A percentile compares a stretch with the other conserved stretches of the same genome.
phyloP scores from a whole-genome alignment of 2,797 vertebrate genomes.

The Rallus crepitans region DNA sequence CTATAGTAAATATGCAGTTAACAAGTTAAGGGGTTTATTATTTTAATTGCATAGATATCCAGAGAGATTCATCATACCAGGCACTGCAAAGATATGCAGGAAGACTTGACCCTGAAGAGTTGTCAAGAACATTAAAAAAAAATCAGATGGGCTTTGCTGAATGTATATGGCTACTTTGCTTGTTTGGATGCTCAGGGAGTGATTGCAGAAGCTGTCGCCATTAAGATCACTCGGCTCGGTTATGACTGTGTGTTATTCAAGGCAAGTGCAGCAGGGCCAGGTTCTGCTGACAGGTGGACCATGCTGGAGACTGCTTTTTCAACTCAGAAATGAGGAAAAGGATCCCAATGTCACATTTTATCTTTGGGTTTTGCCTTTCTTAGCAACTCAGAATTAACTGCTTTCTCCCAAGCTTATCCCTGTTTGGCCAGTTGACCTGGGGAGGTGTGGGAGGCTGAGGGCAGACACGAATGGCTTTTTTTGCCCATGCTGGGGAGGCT shows the following conservation, averaged over 20 bases:
- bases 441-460: rapidly evolving
- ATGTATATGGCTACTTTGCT: not conserved
- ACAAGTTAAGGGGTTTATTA: not conserved
- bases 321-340: not conserved
- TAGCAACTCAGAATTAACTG: not conserved
- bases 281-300: not conserved
- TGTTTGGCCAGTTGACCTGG: not conserved
- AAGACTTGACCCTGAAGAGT: not conserved
- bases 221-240: not conserved
- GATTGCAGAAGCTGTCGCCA: not conserved
- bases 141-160: not conserved
- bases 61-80: not conserved
- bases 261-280: not conserved
- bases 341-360: not conserved
- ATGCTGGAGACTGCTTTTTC: not conserved
- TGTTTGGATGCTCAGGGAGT: not conserved
- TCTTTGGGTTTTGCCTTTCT: not conserved
- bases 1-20: not conserved
- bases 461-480: not conserved
- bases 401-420: not conserved
- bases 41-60: not conserved
- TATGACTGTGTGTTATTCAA: not conserved
- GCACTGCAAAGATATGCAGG: not conserved
- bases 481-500: not conserved
- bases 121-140: not conserved